Evolutionary conservation across 1,140 invertebrate genomes (phyloP).

Genomic region (Listronotus oregonensis): DNA sequence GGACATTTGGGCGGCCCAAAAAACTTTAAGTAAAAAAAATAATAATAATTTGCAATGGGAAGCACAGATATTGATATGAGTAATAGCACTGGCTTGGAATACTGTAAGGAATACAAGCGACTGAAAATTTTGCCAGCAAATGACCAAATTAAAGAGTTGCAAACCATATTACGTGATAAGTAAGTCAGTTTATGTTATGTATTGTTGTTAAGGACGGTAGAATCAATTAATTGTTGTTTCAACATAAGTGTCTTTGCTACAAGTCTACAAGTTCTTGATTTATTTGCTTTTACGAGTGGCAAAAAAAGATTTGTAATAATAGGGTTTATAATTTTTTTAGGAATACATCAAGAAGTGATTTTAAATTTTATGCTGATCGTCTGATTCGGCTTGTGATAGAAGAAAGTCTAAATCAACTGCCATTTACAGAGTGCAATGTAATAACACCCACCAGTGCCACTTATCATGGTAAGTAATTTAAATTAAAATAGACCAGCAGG

Average conservation of each 20-base stretch:
- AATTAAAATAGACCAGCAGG: neutral
- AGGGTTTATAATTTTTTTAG: slow-evolving; percentile 62
- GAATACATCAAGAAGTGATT: slow-evolving; percentile 91
- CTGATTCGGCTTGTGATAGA: slow-evolving; percentile 95
- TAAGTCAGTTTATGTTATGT: slow-evolving; percentile 59
- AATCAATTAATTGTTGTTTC: too few species aligned
- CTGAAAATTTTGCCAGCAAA: slow-evolving; percentile 82
- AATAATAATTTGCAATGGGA: slow-evolving; percentile 42
- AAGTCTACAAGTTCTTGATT: too few species aligned
- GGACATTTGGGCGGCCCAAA: neutral
- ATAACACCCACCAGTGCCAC: slow-evolving; percentile 89
- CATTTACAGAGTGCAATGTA: slow-evolving; percentile 86
- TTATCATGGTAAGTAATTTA: slow-evolving; percentile 74
- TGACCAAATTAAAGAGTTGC: slow-evolving; percentile 89
- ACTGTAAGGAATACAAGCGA: slow-evolving; percentile 69
- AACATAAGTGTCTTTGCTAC: too few species aligned
- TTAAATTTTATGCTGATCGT: slow-evolving; percentile 97
- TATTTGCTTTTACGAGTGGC: too few species aligned
- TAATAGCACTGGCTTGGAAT: slow-evolving; percentile 32
- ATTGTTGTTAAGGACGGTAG: too few species aligned
- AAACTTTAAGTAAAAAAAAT: neutral
- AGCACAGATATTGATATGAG: slow-evolving; percentile 44
- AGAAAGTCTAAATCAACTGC: slow-evolving; percentile 96
- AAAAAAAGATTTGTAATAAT: slow-evolving; percentile 4
- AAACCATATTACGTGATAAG: slow-evolving; percentile 95